Base-by-base conservation (phyloP, 2,797 vertebrate species). In the Pristis pectinata region DNA sequence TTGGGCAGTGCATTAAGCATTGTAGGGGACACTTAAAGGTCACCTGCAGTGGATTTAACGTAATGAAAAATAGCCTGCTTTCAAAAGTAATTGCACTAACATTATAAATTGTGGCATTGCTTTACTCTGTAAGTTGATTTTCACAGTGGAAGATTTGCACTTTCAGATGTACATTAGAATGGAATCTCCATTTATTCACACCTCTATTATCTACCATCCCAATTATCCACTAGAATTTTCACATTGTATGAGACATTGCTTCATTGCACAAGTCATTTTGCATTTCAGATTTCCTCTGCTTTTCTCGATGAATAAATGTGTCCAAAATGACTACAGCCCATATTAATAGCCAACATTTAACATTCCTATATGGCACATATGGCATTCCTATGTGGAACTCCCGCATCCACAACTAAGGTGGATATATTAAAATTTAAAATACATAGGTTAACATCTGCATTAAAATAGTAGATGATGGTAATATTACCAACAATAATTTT, bases 41-140 rank as follows among this genome's bases (percentile, higher is more conserved):
- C 92, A 94, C 92, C 92, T 7, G 92, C 67, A 94, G 67, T 94
- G 92, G 92, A 94, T 53, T 94, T 94, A 94, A 94, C 74, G 70
- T 76, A 56, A 53, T 94, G 92, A 94, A 94, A 94, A 94, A 94
- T 94, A 34, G 67, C 92, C 72, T 53, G 92, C 92, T 76, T 94
- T 94, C 92, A 94, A 76, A 74, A 72, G 70, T 76, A 76, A 94
- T 94, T 94, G 30, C 70, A 94, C 72, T 53, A 76, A 76, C 67
- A 94, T 34, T 53, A 94, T 94, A 76, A 76, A 94, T 74, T 76
- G 92, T 94, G 70, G 30, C 49, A 94, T 34, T 34, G 44, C 92
- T 94, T 94, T 94, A 76, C 72, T 76, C 70, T 74, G 92, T 53
- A 53, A 53, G 70, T 76, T 94, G 92, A 56, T 94, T 19, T 53